A percentile compares a stretch with the other conserved stretches of the same genome.
Conservation (phyloP, 2,888 invertebrate species). For the Perizoma flavofasciatum region DNA sequence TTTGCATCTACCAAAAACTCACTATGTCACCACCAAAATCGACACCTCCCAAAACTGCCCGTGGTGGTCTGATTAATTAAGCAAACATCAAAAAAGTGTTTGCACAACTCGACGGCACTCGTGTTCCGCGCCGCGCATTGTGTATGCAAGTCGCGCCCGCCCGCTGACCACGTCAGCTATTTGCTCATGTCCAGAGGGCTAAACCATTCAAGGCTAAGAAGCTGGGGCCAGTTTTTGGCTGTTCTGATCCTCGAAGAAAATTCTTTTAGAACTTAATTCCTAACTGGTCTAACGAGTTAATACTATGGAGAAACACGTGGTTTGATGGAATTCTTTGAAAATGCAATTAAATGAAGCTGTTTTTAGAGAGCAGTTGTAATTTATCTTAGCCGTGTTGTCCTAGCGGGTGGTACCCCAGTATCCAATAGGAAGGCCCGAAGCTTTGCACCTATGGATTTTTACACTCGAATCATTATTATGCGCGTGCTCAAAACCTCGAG, state of each 20-base stretch:
- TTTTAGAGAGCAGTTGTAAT: background rate
- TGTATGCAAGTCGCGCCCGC: slow-evolving; percentile 81
- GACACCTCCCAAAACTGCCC: background rate
- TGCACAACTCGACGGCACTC: slow-evolving; percentile 47
- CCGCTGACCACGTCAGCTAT: slow-evolving; percentile 82
- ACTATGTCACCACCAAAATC: background rate
- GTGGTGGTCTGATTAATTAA: slow-evolving; percentile 38
- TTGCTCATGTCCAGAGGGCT: slow-evolving; percentile 82
- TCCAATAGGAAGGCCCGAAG: too few relatives aligned
- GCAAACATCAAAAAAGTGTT: slow-evolving; percentile 34
- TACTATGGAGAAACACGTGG: slow-evolving; percentile 8
- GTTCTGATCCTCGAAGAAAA: slow-evolving; percentile 65
- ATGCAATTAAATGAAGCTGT: slow-evolving; percentile 2
- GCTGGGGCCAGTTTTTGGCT: slow-evolving; percentile 81
- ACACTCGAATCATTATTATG: too few relatives aligned
- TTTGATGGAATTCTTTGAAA: slow-evolving; percentile 12
- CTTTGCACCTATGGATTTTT: too few relatives aligned
- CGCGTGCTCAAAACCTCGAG: too few relatives aligned
- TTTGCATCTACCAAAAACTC: background rate
- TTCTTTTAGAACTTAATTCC: slow-evolving; percentile 39
- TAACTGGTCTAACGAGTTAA: slow-evolving; percentile 34
- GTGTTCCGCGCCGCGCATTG: slow-evolving; percentile 62
- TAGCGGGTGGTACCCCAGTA: too few relatives aligned
- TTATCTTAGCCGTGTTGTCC: too few relatives aligned
- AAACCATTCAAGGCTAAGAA: slow-evolving; percentile 83